phyloP scores from a whole-genome alignment of 2,888 invertebrate species.

The Pachymerium ferrugineum region DNA sequence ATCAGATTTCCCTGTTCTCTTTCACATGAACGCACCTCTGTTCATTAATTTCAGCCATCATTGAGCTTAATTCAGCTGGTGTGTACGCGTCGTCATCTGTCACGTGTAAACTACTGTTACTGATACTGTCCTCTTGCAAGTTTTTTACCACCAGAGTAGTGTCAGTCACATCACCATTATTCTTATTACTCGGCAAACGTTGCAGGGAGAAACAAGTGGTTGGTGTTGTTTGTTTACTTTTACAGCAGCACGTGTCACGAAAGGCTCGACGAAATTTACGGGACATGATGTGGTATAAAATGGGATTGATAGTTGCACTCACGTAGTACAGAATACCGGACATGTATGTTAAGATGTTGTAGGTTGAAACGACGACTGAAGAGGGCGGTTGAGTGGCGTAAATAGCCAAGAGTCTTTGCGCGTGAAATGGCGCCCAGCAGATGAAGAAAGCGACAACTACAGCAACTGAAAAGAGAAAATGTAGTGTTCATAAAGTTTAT shows the following conservation, averaged over 20 bases:
- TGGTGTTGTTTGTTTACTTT: not conserved
- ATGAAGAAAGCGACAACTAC: constrained; percentile 74
- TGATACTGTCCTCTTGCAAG: constrained; percentile 31
- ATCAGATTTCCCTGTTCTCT: constrained; percentile 10
- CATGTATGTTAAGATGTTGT: constrained; percentile 67
- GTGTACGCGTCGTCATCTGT: constrained; percentile 64
- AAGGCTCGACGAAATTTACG: constrained; percentile 89
- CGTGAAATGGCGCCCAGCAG: constrained; percentile 88
- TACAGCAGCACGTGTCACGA: constrained; percentile 56
- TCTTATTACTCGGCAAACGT: constrained; percentile 30
- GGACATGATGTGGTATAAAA: constrained; percentile 91
- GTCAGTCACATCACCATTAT: constrained; percentile 32
- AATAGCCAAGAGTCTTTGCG: constrained; percentile 76
- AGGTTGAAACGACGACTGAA: constrained; percentile 63
- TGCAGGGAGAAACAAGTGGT: constrained; percentile 32
- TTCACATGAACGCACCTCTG: not conserved
- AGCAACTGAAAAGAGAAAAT: constrained; percentile 46
- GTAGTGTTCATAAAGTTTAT: not conserved
- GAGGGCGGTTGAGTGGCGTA: constrained; percentile 50
- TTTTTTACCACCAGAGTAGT: constrained; percentile 34
- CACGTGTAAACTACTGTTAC: constrained; percentile 68
- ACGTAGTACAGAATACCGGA: constrained; percentile 87
- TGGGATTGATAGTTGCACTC: constrained; percentile 86
- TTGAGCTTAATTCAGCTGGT: constrained; percentile 60
- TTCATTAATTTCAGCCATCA: constrained; percentile 62